Evolutionary conservation across 2,888 invertebrate genomes (phyloP).

Genomic region (Cerceris rybyensis): DNA sequence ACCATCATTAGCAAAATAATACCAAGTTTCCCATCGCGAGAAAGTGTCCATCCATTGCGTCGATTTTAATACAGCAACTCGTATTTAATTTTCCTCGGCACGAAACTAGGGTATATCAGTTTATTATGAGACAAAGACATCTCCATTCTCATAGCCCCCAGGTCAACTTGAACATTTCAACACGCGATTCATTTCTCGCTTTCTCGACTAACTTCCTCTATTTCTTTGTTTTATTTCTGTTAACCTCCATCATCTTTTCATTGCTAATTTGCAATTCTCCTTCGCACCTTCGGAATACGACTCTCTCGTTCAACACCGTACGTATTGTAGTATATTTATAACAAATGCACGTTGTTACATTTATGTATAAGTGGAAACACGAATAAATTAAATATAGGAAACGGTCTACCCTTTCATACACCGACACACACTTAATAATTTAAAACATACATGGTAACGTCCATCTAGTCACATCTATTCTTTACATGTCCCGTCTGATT

Average conservation of each 20-base stretch:
- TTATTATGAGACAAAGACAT: conserved; percentile 35
- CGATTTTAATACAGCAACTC: conserved; percentile 7
- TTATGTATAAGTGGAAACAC: too few relatives aligned
- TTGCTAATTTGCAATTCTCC: background rate
- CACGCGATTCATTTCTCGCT: background rate
- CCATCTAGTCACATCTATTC: too few relatives aligned
- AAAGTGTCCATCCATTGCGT: background rate
- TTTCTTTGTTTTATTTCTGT: background rate
- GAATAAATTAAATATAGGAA: too few relatives aligned
- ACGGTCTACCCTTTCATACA: too few relatives aligned
- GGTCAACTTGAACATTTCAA: conserved; percentile 9
- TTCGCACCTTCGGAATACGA: background rate
- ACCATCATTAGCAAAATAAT: background rate
- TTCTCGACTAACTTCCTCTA: background rate
- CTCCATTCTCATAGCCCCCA: conserved; percentile 14
- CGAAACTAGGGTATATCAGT: conserved; percentile 14
- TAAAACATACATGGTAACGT: too few relatives aligned
- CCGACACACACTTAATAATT: too few relatives aligned
- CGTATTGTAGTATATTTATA: too few relatives aligned
- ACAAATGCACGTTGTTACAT: too few relatives aligned
- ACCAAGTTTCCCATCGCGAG: conserved; percentile 1
- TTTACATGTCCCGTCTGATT: too few relatives aligned
- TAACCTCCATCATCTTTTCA: background rate
- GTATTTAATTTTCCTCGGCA: conserved; percentile 31
- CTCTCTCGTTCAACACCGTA: too few relatives aligned